These are phyloP conservation scores for Athalia cordata DNA, from an alignment of 2,888 invertebrate genomes.

Conservation along the genomic window DNA sequence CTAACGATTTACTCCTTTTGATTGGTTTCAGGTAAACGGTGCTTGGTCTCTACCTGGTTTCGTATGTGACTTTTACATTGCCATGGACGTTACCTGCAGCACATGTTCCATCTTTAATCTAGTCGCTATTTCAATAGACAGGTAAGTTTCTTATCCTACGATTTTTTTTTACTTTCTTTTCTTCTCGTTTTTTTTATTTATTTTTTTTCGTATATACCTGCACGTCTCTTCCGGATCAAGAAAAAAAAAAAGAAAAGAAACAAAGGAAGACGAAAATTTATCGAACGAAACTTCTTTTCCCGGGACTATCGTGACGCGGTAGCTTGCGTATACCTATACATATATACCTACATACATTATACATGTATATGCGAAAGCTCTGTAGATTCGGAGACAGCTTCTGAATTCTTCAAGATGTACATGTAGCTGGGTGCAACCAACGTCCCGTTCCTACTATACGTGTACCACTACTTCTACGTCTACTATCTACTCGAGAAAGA, in stretches of 20 bases:
- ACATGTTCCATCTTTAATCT: constrained; percentile 98
- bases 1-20: constrained; percentile 44
- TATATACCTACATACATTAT: background rate
- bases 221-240: background rate
- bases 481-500: constrained; percentile 1
- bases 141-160: constrained; percentile 79
- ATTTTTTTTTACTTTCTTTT: constrained; percentile 20
- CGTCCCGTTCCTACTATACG: background rate
- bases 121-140: constrained; percentile 98
- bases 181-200: background rate
- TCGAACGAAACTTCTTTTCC: no score
- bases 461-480: constrained; percentile 7
- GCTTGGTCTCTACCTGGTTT: constrained; percentile 93
- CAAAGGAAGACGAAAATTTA: no score
- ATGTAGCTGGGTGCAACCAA: constrained; percentile 13
- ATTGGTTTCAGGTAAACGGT: constrained; percentile 84
- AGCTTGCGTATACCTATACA: no score
- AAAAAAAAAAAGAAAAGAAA: no score
- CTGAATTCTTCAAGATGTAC: constrained; percentile 25
- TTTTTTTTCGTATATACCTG: constrained; percentile 48
- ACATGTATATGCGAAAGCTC: background rate
- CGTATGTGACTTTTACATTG: constrained; percentile 97
- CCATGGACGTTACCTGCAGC: constrained; percentile 97
- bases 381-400: constrained; percentile 24
- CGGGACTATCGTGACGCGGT: no score